These are phyloP conservation scores for Loxodonta africana DNA, from an alignment of 2,113 vertebrate genomes.

Conservation along the genomic window DNA sequence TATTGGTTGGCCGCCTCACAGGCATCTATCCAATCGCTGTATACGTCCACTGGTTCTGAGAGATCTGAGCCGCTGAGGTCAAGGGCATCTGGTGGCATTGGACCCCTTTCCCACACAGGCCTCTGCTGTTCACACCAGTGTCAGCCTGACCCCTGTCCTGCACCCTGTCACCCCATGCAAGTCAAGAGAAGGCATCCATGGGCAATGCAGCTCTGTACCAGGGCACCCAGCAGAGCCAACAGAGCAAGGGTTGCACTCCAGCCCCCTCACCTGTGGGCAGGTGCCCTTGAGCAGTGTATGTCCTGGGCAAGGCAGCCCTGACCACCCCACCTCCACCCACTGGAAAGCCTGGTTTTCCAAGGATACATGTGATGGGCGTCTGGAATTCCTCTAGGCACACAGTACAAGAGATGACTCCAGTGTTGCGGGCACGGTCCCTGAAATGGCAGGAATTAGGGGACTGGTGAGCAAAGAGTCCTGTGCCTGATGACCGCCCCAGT, in stretches of 20 bases:
- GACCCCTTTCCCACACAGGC: background rate
- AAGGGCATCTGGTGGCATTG: conserved; percentile 74
- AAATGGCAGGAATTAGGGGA: conserved; percentile 5
- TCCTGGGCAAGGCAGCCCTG: background rate
- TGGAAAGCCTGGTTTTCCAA: conserved; percentile 73
- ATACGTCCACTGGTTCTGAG: conserved; percentile 95
- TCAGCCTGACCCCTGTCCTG: background rate
- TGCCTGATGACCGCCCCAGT: accelerated
- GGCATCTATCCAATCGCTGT: conserved; percentile 97
- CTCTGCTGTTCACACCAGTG: background rate
- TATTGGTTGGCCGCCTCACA: conserved; percentile 98
- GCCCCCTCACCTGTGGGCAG: background rate
- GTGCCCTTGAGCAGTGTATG: background rate
- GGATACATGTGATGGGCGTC: conserved; percentile 98
- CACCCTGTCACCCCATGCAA: background rate
- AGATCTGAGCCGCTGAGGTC: conserved; percentile 90
- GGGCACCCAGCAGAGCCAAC: no score
- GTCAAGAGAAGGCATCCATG: background rate
- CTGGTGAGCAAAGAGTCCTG: background rate
- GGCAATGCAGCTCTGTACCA: no score
- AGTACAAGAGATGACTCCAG: conserved; percentile 96
- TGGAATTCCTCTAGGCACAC: conserved; percentile 97
- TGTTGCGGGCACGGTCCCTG: conserved; percentile 96
- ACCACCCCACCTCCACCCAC: background rate
- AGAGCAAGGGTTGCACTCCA: background rate